A percentile compares a stretch with the other conserved stretches of the same genome.
Conservation (phyloP, 1,140 invertebrate genomes). For the Cydia amplana region DNA sequence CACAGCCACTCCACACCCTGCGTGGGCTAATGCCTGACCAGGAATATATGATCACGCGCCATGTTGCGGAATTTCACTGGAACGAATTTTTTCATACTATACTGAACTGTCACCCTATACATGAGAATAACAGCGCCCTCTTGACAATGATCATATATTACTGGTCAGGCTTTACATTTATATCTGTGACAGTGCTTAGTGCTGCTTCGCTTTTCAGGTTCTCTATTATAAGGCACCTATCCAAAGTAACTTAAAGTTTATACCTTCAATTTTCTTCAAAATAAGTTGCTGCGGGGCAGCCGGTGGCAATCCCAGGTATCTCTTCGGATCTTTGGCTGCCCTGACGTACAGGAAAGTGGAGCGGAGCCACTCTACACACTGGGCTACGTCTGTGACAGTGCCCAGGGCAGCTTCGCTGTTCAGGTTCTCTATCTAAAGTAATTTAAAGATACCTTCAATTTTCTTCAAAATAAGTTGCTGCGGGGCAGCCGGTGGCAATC, state of each 20-base stretch:
- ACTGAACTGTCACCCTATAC: too few species aligned
- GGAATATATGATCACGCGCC: too few species aligned
- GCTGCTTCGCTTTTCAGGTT: slow-evolving; percentile 89
- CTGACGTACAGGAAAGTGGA: slow-evolving; percentile 90
- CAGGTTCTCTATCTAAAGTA: slow-evolving; percentile 89
- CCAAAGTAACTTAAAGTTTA: slow-evolving; percentile 31
- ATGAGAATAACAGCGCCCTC: too few species aligned
- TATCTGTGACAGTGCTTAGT: slow-evolving; percentile 84
- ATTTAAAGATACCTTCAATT: slow-evolving; percentile 87
- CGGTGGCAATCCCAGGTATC: slow-evolving; percentile 82
- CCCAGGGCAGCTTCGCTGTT: slow-evolving; percentile 89
- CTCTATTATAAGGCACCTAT: too few species aligned
- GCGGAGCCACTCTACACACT: slow-evolving; percentile 88
- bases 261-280: slow-evolving; percentile 86
- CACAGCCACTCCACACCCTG: slow-evolving; percentile 88
- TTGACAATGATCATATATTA: too few species aligned
- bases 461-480: slow-evolving; percentile 82
- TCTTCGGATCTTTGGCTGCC: slow-evolving; percentile 84
- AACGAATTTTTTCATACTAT: too few species aligned
- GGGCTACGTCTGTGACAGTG: slow-evolving; percentile 86
- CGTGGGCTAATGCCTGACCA: too few species aligned
- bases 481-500: slow-evolving; percentile 75
- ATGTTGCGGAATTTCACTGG: too few species aligned
- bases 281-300: slow-evolving; percentile 78
- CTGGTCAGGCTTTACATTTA: too few species aligned